A percentile compares a stretch with the other conserved stretches of the same genome.
Evolutionary conservation across 2,113 vertebrate genomes (phyloP).

Genomic region (Albula goreensis): DNA sequence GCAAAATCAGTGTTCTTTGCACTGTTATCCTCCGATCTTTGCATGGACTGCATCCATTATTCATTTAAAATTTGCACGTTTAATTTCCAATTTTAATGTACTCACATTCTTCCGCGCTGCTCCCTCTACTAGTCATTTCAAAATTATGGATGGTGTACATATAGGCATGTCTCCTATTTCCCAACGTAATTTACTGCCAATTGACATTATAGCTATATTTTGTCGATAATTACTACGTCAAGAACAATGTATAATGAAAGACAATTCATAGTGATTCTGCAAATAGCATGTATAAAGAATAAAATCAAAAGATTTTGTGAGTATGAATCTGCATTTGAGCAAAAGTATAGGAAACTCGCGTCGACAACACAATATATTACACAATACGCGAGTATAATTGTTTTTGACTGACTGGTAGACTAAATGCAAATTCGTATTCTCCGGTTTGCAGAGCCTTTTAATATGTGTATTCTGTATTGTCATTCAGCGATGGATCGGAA

Average conservation of each 20-base stretch:
- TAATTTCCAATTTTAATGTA: not conserved
- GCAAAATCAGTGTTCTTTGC: constrained; percentile 2
- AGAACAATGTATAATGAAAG: too few relatives aligned
- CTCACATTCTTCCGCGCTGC: not conserved
- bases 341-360: not conserved
- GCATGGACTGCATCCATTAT: not conserved
- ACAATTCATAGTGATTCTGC: too few relatives aligned
- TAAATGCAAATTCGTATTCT: not conserved
- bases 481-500: too few relatives aligned
- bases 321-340: not conserved
- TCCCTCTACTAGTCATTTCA: too few relatives aligned
- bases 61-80: not conserved
- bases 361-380: not conserved
- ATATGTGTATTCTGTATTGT: too few relatives aligned
- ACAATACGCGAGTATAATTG: not conserved
- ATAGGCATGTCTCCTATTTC: too few relatives aligned
- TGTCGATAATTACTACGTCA: too few relatives aligned
- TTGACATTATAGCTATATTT: too few relatives aligned
- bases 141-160: too few relatives aligned
- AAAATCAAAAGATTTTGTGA: not conserved
- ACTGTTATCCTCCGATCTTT: not conserved
- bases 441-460: too few relatives aligned
- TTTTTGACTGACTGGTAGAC: not conserved
- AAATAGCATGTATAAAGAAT: too few relatives aligned
- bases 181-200: too few relatives aligned